Evolutionary conservation across 2,797 vertebrate genomes (phyloP), one percentile per base, ranked within the genome.

Genomic region (Passerculus sandwichensis): DNA sequence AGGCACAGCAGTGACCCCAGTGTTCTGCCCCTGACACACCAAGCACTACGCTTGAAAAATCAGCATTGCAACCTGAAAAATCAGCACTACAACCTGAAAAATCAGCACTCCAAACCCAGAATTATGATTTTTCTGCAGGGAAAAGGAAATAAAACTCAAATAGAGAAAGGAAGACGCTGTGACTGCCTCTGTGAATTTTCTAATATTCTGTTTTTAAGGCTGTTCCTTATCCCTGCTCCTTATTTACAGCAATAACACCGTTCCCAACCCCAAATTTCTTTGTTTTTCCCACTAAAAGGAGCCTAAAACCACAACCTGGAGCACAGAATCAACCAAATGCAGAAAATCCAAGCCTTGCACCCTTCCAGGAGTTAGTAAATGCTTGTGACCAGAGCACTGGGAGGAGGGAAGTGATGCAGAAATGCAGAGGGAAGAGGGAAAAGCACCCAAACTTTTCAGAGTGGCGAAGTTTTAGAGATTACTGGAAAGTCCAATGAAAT

Each of bases 351-450:
- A 12, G 10, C 54, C 70, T 62, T 56, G 42, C 18, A 1, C 17
- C 85, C 77, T 76, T 38, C 6, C 59, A 82, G 12, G 5, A 34
- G 73, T 95, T 97, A 97, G 96, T 93, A 96, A 10, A n/a, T 91
- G 56, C 72, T 62, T 53, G 96, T 57, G 36, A 85, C 47, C 59
- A 86, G 86, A 97, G 96, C 93, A 95, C 94, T 72, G 65, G 93
- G n/a, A 53, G 87, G 80, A 94, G 84, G 86, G 88, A 32, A 32
- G 96, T 84, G 96, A 96, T 96, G 96, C 94, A 85, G 96, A 44
- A 91, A 97, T 96, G 97, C 91, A 90, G 75, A 85, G 89, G 86
- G 90, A 42, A 29, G 81, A 91, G 80, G 91, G 67, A 11, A 27
- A 82, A 77, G 94, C 94, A 95, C 82, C 85, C 67, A 13, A 60